Base-by-base conservation (phyloP, 2,797 vertebrate species). In the Astyanax mexicanus region DNA sequence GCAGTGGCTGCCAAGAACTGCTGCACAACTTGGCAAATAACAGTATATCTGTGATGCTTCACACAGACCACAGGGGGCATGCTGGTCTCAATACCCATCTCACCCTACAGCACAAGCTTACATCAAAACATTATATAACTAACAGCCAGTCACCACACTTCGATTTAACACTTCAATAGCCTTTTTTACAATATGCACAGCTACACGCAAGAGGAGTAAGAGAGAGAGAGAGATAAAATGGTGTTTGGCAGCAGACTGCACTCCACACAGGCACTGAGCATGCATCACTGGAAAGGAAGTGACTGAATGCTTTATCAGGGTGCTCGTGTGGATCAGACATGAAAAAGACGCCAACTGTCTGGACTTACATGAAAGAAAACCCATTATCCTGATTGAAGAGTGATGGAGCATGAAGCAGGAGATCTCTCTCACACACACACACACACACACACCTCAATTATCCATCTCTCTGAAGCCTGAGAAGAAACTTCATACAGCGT, bases 241-340 rank as follows among this genome's bases (percentile, higher is more conserved):
- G n/a, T 6, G 37, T 23, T 40, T 37, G 21, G n/a, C 37, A 25
- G 11, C 3, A 3, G 13, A 19, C 45, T 45, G 10, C 10, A 49
- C 17, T 9, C 5, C 23, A 54, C 6, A 54, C 6, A 54, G 23
- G 9, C 12, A 51, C 12, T 2, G 3, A 57, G 29, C 27, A 15
- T 8, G 25, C 54, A 57, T 17, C 25, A 29, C 54, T 29, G 25
- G 54, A 49, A 25, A 10, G 51, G 21, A 54, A 25, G 11, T 42
- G 35, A 42, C n/a, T 4, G 23, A 74, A 77, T 77, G 64, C 44
- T 70, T 74, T 72, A 67, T 47, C 52, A 70, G 69, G 19, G 37
- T 44, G 45, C 60, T 77, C 57, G 54, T 68, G 25, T 1, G 4
- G 38, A 69, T 9, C 15, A 76, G 37, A 44, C 15, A 58, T 74